A percentile compares a stretch with the other conserved stretches of the same genome.
Conservation (phyloP, 2,113 vertebrate species). For the Oryzias curvinotus region DNA sequence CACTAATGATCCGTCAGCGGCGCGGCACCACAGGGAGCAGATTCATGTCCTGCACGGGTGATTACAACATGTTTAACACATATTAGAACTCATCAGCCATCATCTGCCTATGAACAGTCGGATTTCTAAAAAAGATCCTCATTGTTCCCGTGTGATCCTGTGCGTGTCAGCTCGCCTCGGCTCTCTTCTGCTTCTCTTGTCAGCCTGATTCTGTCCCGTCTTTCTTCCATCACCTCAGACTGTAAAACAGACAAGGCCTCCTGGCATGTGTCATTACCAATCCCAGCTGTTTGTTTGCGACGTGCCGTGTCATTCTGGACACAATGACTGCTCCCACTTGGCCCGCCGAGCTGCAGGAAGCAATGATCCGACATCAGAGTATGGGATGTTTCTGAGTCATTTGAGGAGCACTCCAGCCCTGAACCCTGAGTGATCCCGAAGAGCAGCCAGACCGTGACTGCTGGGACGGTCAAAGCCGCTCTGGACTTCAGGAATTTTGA, state of each 20-base stretch:
- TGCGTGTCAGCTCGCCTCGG: neutral
- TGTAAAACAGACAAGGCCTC: slow-evolving; percentile 53
- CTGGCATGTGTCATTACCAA: slow-evolving; percentile 56
- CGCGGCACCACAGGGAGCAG: slow-evolving; percentile 13
- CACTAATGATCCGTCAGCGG: slow-evolving; percentile 35
- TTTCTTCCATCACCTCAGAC: slow-evolving; percentile 55
- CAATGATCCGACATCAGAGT: slow-evolving; percentile 27
- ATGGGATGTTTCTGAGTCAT: slow-evolving; percentile 39
- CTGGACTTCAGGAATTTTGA: slow-evolving; percentile 44
- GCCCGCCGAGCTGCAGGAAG: slow-evolving; percentile 29
- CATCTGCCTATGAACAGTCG: slow-evolving; percentile 10
- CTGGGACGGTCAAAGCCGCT: slow-evolving; percentile 51
- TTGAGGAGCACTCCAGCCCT: slow-evolving; percentile 33
- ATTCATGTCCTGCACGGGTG: slow-evolving; percentile 36
- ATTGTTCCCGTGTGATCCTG: neutral
- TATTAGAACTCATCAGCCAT: slow-evolving; percentile 21
- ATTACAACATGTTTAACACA: slow-evolving; percentile 56
- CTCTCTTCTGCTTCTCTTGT: slow-evolving; percentile 21
- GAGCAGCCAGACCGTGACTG: slow-evolving; percentile 34
- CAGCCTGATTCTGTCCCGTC: slow-evolving; percentile 60
- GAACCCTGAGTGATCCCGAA: slow-evolving; percentile 34
- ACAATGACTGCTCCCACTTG: slow-evolving; percentile 33
- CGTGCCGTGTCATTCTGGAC: slow-evolving; percentile 45
- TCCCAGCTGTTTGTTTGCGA: slow-evolving; percentile 29
- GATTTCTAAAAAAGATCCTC: neutral